Percentiles rank a stretch among this genome's conserved stretches.
These are phyloP conservation scores for Elymnias hypermnestra DNA, from an alignment of 1,140 invertebrate species.

Conservation along the genomic window DNA sequence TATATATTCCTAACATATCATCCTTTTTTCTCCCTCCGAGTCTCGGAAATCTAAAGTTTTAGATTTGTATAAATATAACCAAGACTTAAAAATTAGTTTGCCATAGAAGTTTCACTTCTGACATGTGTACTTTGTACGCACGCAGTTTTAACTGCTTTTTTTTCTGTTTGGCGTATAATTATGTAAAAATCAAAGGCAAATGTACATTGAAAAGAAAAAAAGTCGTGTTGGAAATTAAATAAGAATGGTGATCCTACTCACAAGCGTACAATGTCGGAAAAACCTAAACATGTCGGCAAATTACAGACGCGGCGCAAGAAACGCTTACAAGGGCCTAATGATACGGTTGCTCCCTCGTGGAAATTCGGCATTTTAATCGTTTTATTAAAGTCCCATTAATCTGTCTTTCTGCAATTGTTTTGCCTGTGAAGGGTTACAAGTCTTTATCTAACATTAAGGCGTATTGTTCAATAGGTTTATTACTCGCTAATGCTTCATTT, in stretches of 20 bases:
- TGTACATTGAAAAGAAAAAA: no score
- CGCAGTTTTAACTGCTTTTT: no score
- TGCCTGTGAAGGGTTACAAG: not conserved
- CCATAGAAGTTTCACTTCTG: no score
- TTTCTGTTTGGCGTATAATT: no score
- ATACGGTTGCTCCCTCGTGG: constrained; percentile 29
- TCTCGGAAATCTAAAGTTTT: no score
- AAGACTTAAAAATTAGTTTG: no score
- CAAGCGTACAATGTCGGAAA: constrained; percentile 3
- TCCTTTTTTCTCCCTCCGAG: no score
- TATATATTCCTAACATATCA: no score
- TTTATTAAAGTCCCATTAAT: constrained; percentile 41
- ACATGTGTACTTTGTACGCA: no score
- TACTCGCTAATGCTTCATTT: constrained; percentile 4
- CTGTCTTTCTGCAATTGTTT: constrained; percentile 30
- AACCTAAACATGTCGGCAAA: constrained; percentile 15
- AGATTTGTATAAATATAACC: no score
- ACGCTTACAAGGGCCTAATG: constrained; percentile 28
- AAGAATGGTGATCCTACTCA: not conserved
- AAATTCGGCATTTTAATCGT: constrained; percentile 40
- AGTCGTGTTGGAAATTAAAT: not conserved
- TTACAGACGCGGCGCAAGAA: constrained; percentile 15
- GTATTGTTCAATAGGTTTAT: not conserved
- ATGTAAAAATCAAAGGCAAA: no score
- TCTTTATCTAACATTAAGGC: not conserved